Evolutionary conservation across 2,113 vertebrate species (phyloP), one percentile per base, ranked within the genome.

Genomic region (Gadus chalcogrammus): DNA sequence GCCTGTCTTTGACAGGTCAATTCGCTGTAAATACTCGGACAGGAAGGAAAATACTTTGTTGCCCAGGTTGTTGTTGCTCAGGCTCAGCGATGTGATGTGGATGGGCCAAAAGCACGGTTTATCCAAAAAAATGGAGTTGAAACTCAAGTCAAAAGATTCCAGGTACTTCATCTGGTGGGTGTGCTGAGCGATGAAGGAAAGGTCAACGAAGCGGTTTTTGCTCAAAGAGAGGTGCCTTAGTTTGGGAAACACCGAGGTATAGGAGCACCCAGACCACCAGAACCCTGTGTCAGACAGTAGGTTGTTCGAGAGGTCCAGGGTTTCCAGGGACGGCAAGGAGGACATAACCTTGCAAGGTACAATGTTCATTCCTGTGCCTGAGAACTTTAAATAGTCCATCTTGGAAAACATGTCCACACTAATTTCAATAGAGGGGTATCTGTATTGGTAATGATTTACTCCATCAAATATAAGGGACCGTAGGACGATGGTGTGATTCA

Each of bases 351-450:
- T 76, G 24, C 85, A 90, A 15, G 90, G 90, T 15, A 83, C 79
- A 67, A 90, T 90, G 63, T 88, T 90, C 87, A 90, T 87, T n/a
- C 86, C 87, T 1, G 71, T 85, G 5, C 84, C 78, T 15, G 89
- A 90, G 35, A 91, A 88, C 64, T 83, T 91, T 9, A 90, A 0
- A n/a, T 87, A 84, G 5, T 35, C 75, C 28, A 89, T 69, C 15
- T 78, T 71, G n/a, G 65, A 77, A 15, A 70, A 0, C 1, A 65
- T 61, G 1, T 84, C 66, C 18, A 82, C 67, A 31, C 72, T 90
- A 1, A 85, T 74, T 59, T 84, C 85, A 42, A 91, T 22, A 7
- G 2, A 78, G 15, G 88, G 85, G 61, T 89, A 90, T 4, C 9
- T 82, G 68, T 88, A 88, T 22, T 88, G 88, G 65, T 85, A 82